Base-by-base conservation (phyloP, 2,797 vertebrate genomes). In the Kryptopterus vitreolus region DNA sequence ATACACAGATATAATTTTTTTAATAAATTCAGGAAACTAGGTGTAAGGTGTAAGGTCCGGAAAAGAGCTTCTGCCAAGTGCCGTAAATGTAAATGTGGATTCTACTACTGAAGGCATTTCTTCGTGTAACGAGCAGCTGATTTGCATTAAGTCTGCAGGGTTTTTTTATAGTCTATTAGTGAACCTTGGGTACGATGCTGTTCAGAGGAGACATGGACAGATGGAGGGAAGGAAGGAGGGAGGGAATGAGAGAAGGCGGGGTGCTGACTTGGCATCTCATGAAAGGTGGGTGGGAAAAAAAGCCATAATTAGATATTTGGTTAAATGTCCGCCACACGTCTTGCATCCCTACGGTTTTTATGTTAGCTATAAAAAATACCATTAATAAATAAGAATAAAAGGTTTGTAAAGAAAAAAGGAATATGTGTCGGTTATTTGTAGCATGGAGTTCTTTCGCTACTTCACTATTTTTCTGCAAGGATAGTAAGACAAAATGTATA, bases 261-360 rank as follows among this genome's bases (percentile, higher is more conserved):
- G 52, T 52, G 61, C 52, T 33, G 29, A 80, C 59, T 38, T 55
- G 52, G 77, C 31, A 76, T 63, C 43, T 61, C 57, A 76, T 76
- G 57, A 76, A 75, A 61, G 55, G 58, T 61, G 43, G 55, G 58
- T 61, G 43, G 26, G 61, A 58, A 46, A 59, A 59, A 72, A 75
- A 46, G 72, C 55, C 33, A 48, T 76, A 76, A 76, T 76, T 76
- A 61, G 73, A 61, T 29, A 57, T 29, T 76, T 76, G 73, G 72
- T 75, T 75, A 46, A 59, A 75, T 59, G 35, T 26, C 24, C 43
- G 24, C 72, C 72, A 75, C 72, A 75, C 66, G 15, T 72, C 50
- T 52, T 72, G 69, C 69, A 68, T 70, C 71, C 76, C 53, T 38
- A 74, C 11, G 13, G 24, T 72, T 72, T 72, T 29, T 72, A 55